These are phyloP conservation scores for Semicossyphus pulcher DNA, from an alignment of 2,113 vertebrate species.

Conservation along the genomic window DNA sequence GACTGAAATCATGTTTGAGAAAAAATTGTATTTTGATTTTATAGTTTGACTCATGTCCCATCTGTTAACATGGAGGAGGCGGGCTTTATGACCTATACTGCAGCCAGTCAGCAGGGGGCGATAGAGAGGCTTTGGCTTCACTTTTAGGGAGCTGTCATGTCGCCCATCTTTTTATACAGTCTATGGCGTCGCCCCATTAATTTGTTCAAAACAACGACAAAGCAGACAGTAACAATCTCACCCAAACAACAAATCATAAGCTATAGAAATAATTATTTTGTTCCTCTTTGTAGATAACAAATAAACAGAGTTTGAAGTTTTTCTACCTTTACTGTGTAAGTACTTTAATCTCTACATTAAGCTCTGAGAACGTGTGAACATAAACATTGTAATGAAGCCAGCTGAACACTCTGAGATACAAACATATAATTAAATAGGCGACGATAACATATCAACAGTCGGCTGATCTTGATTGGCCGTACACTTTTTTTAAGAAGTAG, in stretches of 20 bases:
- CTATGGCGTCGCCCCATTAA: neutral
- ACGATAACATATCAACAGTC: constrained; percentile 16
- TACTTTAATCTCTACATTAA: constrained; percentile 9
- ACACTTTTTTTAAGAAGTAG: constrained; percentile 14
- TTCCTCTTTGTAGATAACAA: constrained; percentile 1
- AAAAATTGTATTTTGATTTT: too few relatives aligned
- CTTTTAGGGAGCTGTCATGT: too few relatives aligned
- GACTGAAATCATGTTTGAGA: too few relatives aligned
- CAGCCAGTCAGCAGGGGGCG: too few relatives aligned
- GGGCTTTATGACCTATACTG: too few relatives aligned
- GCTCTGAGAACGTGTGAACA: neutral
- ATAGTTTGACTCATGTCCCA: too few relatives aligned
- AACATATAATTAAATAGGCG: constrained; percentile 22
- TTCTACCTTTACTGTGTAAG: neutral
- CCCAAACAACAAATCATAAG: neutral
- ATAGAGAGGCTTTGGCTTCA: too few relatives aligned
- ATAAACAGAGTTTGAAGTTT: neutral
- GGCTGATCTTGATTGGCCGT: constrained; percentile 9
- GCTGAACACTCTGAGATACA: constrained; percentile 21
- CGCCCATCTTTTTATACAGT: too few relatives aligned
- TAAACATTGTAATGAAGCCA: constrained; percentile 26
- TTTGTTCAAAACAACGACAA: neutral
- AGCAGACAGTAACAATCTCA: neutral
- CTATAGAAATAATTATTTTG: neutral
- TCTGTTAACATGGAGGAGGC: too few relatives aligned